Conservation (phyloP, 2,113 vertebrate genomes). For the Mobula hypostoma region DNA sequence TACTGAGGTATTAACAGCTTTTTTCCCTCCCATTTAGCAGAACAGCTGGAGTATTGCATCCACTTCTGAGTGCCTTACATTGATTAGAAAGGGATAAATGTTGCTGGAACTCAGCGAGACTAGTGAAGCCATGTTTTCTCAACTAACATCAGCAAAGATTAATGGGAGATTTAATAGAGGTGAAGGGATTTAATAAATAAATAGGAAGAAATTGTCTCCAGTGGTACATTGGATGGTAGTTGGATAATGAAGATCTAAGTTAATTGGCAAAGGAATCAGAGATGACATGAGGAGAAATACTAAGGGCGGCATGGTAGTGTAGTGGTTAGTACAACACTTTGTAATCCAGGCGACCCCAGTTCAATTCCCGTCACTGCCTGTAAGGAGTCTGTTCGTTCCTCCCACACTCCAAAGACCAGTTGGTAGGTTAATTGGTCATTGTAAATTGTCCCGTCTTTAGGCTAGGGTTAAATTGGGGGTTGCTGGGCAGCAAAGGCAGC, state of each 20-base stretch:
- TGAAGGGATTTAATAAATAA: not conserved
- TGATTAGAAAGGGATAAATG: not conserved
- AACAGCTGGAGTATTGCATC: constrained; percentile 10
- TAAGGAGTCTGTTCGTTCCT: too few relatives aligned
- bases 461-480: too few relatives aligned
- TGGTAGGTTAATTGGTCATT: too few relatives aligned
- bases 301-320: too few relatives aligned
- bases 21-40: not conserved
- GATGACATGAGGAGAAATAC: not conserved
- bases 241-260: not conserved
- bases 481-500: too few relatives aligned
- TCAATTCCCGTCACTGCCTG: too few relatives aligned
- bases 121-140: not conserved
- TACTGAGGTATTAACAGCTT: constrained; percentile 28
- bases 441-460: too few relatives aligned
- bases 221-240: not conserved
- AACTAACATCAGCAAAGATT: not conserved
- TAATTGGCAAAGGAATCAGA: not conserved
- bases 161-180: not conserved
- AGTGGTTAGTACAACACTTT: too few relatives aligned
- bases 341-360: too few relatives aligned
- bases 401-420: too few relatives aligned
- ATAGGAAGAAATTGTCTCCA: not conserved
- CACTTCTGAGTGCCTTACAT: not conserved
- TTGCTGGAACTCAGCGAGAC: not conserved